Evolutionary conservation across 2,797 vertebrate genomes (phyloP).

Genomic region (Busarellus nigricollis): DNA sequence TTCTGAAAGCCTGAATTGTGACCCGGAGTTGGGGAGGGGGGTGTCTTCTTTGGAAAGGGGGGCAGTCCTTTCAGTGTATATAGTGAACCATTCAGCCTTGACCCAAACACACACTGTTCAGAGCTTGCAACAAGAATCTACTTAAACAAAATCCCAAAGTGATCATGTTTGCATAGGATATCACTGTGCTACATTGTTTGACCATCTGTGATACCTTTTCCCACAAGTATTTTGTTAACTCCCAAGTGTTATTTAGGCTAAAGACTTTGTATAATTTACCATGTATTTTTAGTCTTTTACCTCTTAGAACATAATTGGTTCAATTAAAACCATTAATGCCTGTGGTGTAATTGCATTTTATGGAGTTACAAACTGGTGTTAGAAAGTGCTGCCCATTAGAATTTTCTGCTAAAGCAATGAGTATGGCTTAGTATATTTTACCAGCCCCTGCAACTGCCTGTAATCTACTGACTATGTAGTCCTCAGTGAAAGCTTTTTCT

Average conservation of each 20-base stretch:
- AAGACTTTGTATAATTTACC: constrained; percentile 10
- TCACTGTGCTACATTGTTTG: background rate
- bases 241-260: constrained; percentile 2
- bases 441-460: background rate
- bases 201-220: constrained; percentile 11
- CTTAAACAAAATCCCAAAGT: background rate
- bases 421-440: constrained; percentile 2
- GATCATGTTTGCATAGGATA: background rate
- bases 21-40: background rate
- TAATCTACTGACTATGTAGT: background rate
- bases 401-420: background rate
- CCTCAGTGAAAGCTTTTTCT: background rate
- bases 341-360: constrained; percentile 46
- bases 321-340: constrained; percentile 53
- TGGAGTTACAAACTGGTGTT: background rate
- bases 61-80: background rate
- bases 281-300: constrained; percentile 45
- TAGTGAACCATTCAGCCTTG: background rate
- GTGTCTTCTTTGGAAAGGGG: background rate
- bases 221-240: constrained; percentile 45
- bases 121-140: background rate
- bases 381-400: constrained; percentile 11
- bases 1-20: background rate
- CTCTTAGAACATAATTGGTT: constrained; percentile 26
- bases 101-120: background rate